phyloP scores from a whole-genome alignment of 2,113 vertebrate species.

The Serinus canaria region DNA sequence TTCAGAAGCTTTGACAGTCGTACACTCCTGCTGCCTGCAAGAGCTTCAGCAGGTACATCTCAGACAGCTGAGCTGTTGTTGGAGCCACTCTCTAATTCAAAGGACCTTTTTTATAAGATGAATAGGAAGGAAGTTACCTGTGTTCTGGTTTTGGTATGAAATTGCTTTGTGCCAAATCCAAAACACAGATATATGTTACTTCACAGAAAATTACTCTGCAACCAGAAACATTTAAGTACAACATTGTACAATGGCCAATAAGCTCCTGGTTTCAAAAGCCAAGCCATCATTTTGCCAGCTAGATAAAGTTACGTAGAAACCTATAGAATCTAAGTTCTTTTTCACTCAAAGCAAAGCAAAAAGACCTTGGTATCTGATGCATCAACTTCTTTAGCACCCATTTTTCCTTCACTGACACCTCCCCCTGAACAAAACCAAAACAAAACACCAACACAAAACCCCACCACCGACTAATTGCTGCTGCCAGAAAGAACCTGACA shows the following conservation, averaged over 20 bases:
- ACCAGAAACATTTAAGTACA: background rate
- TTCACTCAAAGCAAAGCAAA: background rate
- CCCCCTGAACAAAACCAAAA: background rate
- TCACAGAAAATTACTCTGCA: background rate
- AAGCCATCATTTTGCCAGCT: background rate
- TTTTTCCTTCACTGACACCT: background rate
- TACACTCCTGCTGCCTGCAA: background rate
- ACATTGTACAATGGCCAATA: background rate
- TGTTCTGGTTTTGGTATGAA: background rate
- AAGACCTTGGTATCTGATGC: background rate
- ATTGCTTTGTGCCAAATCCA: background rate
- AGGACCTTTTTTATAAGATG: background rate
- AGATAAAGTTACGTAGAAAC: background rate
- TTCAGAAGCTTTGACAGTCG: constrained; percentile 12
- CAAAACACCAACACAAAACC: background rate
- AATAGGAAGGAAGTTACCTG: background rate
- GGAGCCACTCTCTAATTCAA: background rate
- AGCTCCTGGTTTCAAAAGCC: background rate
- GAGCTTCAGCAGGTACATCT: constrained; percentile 18
- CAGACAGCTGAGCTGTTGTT: background rate
- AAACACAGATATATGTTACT: background rate
- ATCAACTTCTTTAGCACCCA: background rate
- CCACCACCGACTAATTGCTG: background rate
- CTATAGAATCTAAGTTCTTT: background rate
- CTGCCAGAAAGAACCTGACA: background rate